These are phyloP conservation scores for Oreochromis grahami DNA, from an alignment of 2,797 vertebrate genomes.

Conservation along the genomic window DNA sequence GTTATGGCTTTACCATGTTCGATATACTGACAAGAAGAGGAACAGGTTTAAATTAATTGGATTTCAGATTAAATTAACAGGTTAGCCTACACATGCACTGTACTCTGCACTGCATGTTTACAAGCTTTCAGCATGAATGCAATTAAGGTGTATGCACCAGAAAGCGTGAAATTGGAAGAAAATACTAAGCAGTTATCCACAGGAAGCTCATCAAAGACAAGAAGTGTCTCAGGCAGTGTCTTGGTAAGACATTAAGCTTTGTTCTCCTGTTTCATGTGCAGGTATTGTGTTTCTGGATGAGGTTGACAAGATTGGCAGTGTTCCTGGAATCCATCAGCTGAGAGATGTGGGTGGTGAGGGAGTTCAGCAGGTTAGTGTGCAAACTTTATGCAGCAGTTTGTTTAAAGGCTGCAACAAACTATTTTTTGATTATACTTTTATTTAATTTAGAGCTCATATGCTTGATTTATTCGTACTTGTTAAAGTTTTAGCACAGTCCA, in stretches of 20 bases:
- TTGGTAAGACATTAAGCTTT: not conserved
- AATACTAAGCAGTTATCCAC: not conserved
- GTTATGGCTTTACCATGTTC: not conserved
- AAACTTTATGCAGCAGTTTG: not conserved
- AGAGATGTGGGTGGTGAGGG: slow-evolving; percentile 98
- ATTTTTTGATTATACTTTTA: not conserved
- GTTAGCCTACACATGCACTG: not conserved
- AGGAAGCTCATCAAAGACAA: not conserved
- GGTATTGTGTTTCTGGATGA: slow-evolving; percentile 99
- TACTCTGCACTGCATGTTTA: not conserved
- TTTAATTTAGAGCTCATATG: not conserved
- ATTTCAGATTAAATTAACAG: not conserved
- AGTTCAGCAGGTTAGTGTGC: slow-evolving; percentile 90
- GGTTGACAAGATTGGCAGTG: slow-evolving; percentile 99
- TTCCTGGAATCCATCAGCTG: slow-evolving; percentile 97
- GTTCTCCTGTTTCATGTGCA: slow-evolving; percentile 43
- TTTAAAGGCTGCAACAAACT: not conserved
- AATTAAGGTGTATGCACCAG: not conserved
- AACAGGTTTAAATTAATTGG: not conserved
- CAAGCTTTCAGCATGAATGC: not conserved
- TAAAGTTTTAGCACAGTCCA: not conserved
- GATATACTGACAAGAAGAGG: not conserved
- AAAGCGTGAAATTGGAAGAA: not conserved
- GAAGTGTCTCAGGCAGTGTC: not conserved
- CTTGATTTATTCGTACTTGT: not conserved